phyloP scores from a whole-genome alignment of 2,113 vertebrate species.

The Benitochromis conjunctus region DNA sequence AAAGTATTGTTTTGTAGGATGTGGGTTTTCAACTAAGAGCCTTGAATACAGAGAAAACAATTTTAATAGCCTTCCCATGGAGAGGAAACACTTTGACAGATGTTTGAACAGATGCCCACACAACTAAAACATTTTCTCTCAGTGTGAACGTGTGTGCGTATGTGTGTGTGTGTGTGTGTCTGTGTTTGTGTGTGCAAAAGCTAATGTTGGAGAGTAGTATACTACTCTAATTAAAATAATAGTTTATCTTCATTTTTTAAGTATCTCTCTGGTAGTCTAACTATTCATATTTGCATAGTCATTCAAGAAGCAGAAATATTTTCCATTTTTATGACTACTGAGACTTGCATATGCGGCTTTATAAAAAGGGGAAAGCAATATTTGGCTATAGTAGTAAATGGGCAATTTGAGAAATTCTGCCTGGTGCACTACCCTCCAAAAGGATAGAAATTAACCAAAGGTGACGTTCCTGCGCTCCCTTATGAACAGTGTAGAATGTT shows the following conservation, averaged over 20 bases:
- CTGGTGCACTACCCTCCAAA: not conserved
- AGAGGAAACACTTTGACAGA: constrained; percentile 2
- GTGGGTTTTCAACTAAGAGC: not conserved
- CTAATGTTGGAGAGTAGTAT: not conserved
- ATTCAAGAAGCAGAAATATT: not conserved
- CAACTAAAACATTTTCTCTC: not conserved
- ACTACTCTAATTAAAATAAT: not conserved
- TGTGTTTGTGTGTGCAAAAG: not conserved
- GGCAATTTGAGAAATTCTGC: not conserved
- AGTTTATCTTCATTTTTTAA: not conserved
- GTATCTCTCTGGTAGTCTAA: not conserved
- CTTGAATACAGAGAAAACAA: not conserved
- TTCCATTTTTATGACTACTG: not conserved
- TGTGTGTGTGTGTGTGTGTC: not conserved
- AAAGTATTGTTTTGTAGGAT: not conserved
- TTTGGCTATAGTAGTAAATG: not conserved
- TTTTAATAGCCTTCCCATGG: not conserved
- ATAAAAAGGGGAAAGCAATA: not conserved
- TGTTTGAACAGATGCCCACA: not conserved
- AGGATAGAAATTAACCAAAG: not conserved
- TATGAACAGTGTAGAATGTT: not conserved
- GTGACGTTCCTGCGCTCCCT: not conserved
- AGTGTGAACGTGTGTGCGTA: not conserved
- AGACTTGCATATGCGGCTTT: not conserved
- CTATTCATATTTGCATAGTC: not conserved